Conservation (phyloP, 2,113 vertebrate genomes). For the Motacilla alba region DNA sequence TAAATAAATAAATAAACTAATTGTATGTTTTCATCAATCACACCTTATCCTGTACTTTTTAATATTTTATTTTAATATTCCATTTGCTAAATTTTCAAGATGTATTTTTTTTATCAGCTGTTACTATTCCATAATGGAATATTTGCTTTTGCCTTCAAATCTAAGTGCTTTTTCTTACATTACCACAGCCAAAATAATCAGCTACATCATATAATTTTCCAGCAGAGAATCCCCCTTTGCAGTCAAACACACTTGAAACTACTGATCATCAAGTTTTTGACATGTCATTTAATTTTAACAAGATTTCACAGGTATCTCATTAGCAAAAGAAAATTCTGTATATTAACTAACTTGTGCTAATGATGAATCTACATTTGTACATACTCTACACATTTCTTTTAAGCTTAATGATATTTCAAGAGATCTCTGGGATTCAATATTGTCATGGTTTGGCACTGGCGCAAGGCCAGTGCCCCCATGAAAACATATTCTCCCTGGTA, state of each 20-base stretch:
- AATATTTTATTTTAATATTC: neutral
- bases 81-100: neutral
- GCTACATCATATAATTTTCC: neutral
- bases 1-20: neutral
- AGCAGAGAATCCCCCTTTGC: neutral
- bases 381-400: neutral
- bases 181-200: neutral
- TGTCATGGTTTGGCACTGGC: too few relatives aligned
- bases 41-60: accelerated
- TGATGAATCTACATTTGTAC: neutral
- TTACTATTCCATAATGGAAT: neutral
- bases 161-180: neutral
- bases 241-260: neutral
- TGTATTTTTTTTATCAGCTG: neutral
- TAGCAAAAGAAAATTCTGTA: neutral
- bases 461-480: too few relatives aligned
- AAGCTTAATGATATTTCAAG: neutral
- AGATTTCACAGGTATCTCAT: neutral
- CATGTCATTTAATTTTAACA: neutral
- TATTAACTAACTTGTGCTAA: neutral
- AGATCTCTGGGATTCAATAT: neutral
- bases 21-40: neutral
- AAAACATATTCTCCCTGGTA: too few relatives aligned
- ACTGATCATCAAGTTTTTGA: neutral
- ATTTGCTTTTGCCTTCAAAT: neutral